phyloP scores from a whole-genome alignment of 2,113 vertebrate species.

The Megaceryle maxima region DNA sequence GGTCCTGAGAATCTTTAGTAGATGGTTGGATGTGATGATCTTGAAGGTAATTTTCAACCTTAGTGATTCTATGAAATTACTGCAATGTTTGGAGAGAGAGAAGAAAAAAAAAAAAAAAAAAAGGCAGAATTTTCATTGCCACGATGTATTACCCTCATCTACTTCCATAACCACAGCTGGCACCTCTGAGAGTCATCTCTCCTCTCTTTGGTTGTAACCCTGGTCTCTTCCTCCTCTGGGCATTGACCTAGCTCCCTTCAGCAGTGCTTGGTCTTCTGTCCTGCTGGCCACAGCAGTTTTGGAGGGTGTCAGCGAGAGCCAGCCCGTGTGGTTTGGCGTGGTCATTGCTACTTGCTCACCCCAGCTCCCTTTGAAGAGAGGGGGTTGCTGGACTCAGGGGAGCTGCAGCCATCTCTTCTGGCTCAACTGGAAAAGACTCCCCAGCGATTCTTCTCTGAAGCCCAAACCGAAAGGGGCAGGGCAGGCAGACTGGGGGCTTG shows the following conservation, averaged over 20 bases:
- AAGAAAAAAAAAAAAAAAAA: no score
- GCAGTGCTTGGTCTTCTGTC: neutral
- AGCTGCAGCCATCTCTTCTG: neutral
- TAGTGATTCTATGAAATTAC: no score
- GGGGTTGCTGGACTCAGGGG: neutral
- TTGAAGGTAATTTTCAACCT: no score
- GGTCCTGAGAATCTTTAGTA: no score
- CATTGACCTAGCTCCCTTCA: neutral
- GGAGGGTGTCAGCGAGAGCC: neutral
- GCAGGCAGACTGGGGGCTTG: neutral
- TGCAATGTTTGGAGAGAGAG: neutral
- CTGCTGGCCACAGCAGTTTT: neutral
- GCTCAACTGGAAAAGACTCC: neutral
- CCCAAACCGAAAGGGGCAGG: neutral
- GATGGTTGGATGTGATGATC: no score
- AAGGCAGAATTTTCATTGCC: neutral
- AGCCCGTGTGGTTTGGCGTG: neutral
- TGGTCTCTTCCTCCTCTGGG: neutral
- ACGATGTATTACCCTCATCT: neutral
- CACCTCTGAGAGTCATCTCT: neutral
- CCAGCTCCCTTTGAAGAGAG: neutral
- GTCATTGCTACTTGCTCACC: neutral
- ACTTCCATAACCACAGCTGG: rapidly evolving
- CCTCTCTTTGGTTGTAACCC: neutral
- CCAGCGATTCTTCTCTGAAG: neutral